Percentiles rank a stretch among this genome's conserved stretches.
Conservation (phyloP, 2,888 invertebrate genomes). For the Spicauda simplicius region DNA sequence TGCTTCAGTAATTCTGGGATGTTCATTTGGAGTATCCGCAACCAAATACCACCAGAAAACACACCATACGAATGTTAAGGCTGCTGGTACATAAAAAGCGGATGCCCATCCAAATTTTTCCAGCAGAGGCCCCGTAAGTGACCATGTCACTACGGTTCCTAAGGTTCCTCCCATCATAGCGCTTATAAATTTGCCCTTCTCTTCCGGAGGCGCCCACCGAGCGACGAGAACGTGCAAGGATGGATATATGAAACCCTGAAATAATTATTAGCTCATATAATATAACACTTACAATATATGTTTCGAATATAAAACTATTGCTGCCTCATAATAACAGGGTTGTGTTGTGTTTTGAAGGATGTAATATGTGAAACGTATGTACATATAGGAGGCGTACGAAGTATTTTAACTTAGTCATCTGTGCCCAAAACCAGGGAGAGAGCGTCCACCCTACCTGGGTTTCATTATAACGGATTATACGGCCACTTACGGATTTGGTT, state of each 20-base stretch:
- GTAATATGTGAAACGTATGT: too few species aligned
- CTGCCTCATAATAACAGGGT: too few species aligned
- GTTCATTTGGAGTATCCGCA: constrained; percentile 86
- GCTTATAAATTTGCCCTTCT: constrained; percentile 89
- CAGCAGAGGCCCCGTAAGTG: constrained; percentile 87
- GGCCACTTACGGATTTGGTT: too few species aligned
- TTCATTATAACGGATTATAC: too few species aligned
- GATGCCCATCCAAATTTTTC: constrained; percentile 87
- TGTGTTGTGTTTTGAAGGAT: too few species aligned
- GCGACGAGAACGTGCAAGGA: constrained; percentile 87
- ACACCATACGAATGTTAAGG: constrained; percentile 83
- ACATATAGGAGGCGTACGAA: too few species aligned
- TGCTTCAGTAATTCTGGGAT: constrained; percentile 85
- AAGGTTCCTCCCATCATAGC: constrained; percentile 90
- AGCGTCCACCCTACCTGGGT: too few species aligned
- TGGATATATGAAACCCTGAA: constrained; percentile 86
- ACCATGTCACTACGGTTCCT: constrained; percentile 89
- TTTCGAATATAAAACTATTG: not conserved
- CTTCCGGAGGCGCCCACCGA: constrained; percentile 90
- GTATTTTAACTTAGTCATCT: too few species aligned
- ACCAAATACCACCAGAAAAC: constrained; percentile 86
- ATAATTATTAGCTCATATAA: constrained; percentile 27
- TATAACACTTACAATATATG: not conserved
- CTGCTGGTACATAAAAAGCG: constrained; percentile 87
- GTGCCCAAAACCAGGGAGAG: too few species aligned